Evolutionary conservation across 1,140 invertebrate species (phyloP), one percentile per base, ranked within the genome.

Genomic region (Dicyema japonicum): DNA sequence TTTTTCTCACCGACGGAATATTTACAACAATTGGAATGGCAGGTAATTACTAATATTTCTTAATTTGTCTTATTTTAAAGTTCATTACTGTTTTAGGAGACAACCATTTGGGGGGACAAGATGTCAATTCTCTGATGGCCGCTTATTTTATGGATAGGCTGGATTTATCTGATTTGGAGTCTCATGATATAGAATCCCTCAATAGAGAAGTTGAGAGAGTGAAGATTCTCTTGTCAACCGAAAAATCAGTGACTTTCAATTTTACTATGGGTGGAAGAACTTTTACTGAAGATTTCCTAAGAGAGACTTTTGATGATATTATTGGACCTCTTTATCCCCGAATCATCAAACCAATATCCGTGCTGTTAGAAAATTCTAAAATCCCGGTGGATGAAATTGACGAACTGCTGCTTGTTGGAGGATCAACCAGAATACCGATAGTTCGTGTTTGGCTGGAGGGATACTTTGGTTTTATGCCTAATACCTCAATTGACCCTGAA

Each of bases 61-160:
- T n/a, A n/a, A n/a, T n/a, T n/a, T n/a, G n/a, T n/a, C n/a, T n/a
- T n/a, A n/a, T n/a, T 53, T 78, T 88, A 8, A 82, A 78, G 47
- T 74, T 78, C 5, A 90, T 76, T 11, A 72, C 75, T 40, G 19
- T n/a, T n/a, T n/a, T n/a, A n/a, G 80, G 80, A 37, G 78, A 92
- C 46, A 92, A 80, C 35, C 80, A 92, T 50, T 61, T 92, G 47
- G 82, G 80, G 42, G 80, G 82, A 34, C 78, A 90, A 57, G 80
- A 92, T 54, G 92, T 92, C 72, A 33, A 41, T 21, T 38, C 76
- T 45, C 59, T 76, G 22, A 69, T 92, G 64, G 75, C 90, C 12
- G 75, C 72, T 40, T 72, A 85, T 52, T 88, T 90, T 39, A 67
- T 76, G 1, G 66, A 78, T 45, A 82, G 82, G 48, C 82, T 80